Conservation (phyloP, 2,797 vertebrate genomes). For the Peromyscus eremicus region DNA sequence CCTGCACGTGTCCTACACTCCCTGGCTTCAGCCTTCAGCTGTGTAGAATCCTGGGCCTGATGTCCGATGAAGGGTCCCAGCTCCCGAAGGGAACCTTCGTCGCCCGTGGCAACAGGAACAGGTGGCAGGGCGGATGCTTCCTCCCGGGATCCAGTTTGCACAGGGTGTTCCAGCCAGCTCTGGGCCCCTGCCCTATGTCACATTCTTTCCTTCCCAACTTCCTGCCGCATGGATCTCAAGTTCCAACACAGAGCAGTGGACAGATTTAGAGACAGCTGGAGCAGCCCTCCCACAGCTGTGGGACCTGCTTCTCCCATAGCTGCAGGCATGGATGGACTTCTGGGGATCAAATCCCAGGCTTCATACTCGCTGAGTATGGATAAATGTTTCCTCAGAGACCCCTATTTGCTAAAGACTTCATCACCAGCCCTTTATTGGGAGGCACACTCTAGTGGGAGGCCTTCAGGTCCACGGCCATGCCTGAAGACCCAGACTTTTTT, state of each 20-base stretch:
- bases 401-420: too few relatives aligned
- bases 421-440: too few relatives aligned
- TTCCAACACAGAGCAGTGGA: background rate
- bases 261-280: background rate
- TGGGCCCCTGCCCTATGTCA: background rate
- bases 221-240: background rate
- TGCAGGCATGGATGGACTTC: background rate
- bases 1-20: too few relatives aligned
- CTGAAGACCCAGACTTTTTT: too few relatives aligned
- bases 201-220: background rate
- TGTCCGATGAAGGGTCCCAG: background rate
- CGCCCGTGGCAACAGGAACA: background rate
- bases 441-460: too few relatives aligned
- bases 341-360: background rate
- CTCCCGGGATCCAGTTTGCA: background rate
- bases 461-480: too few relatives aligned
- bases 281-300: background rate
- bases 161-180: background rate
- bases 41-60: background rate
- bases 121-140: background rate
- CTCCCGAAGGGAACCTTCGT: background rate
- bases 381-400: too few relatives aligned
- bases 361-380: background rate
- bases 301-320: background rate
- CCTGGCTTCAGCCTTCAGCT: background rate